Evolutionary conservation across 2,888 invertebrate species (phyloP), one percentile per base, ranked within the genome.

Genomic region (Drosophila recens): DNA sequence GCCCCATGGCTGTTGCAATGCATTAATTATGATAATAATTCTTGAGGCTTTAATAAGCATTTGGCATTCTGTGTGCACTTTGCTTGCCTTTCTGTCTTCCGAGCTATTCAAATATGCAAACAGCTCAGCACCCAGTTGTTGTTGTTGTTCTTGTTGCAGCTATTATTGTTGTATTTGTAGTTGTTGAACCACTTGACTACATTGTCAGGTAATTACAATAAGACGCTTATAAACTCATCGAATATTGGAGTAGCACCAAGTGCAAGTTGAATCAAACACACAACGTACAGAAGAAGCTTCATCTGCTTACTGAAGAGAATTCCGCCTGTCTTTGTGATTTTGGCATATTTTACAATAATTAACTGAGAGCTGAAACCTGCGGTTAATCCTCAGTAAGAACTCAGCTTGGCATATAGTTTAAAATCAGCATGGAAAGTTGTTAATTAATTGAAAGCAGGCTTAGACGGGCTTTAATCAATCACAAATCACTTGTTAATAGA

Each of bases 11-110:
- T 65, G 23, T 52, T 56, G 58, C 67, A 54, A 58, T 72, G 80
- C 84, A 87, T 85, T 89, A 85, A 85, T 85, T 89, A 87, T 87
- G 89, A 87, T 89, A 89, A 84, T 89, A 87, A 82, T 85, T 84
- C 82, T 71, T 64, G 65, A 51, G 68, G 70, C 87, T 79, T 87
- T 84, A 87, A 84, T 83, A 87, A 83, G 72, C 81, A 79, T 70
- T 79, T 69, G 66, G 59, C 54, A 75, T 79, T 65, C 75, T 70
- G 69, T 63, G 66, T 64, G 23, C 72, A 68, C 80, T 77, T 48
- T 79, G 69, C 59, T 34, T 56, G 64, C 54, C 68, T 45, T 73
- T 61, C 69, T 56, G 67, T 51, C 65, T 33, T 53, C 30, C 17
- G n/a, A 72, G 49, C 80, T 69, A 64, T 71, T 78, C 81, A 69